Evolutionary conservation across 1,140 invertebrate genomes (phyloP).

Genomic region (Pseudomyrmex sp.): DNA sequence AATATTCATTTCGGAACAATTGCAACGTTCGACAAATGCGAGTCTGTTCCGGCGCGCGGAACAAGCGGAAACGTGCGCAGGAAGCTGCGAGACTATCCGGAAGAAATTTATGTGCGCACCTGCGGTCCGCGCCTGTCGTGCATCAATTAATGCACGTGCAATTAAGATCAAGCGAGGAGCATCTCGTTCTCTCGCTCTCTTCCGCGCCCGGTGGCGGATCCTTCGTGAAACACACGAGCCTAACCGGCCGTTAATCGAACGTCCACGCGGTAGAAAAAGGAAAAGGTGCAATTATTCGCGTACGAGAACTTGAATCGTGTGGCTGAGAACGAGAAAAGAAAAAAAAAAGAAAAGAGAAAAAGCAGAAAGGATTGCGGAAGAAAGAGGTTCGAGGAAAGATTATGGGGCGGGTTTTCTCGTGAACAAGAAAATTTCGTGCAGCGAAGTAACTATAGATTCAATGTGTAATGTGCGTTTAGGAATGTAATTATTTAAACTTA

Average conservation of each 20-base stretch:
- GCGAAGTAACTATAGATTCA: not conserved
- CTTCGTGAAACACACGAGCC: slow-evolving; percentile 50
- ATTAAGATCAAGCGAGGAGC: slow-evolving; percentile 49
- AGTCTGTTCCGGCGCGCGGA: slow-evolving; percentile 9
- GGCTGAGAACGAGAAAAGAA: slow-evolving; percentile 24
- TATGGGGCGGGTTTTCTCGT: slow-evolving; percentile 22
- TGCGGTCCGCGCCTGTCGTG: slow-evolving; percentile 34
- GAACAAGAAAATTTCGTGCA: slow-evolving; percentile 1
- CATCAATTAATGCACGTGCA: slow-evolving; percentile 52
- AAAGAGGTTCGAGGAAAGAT: slow-evolving; percentile 51
- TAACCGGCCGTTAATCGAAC: slow-evolving; percentile 55
- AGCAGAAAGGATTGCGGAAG: not conserved
- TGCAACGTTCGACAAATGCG: slow-evolving; percentile 37
- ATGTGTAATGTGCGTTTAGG: not conserved
- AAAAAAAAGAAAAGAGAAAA: slow-evolving; percentile 25
- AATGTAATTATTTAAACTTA: not conserved
- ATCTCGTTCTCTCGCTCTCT: not conserved
- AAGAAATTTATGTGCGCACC: slow-evolving; percentile 57
- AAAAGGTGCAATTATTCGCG: slow-evolving; percentile 61
- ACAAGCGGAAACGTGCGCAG: slow-evolving; percentile 31
- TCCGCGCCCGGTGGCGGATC: slow-evolving; percentile 1
- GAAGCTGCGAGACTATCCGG: slow-evolving; percentile 35
- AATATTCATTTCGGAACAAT: slow-evolving; percentile 45
- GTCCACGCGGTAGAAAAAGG: slow-evolving; percentile 10
- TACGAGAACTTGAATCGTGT: slow-evolving; percentile 41